These are phyloP conservation scores for Protonibea diacanthus DNA, from an alignment of 2,797 vertebrate genomes.

Conservation along the genomic window DNA sequence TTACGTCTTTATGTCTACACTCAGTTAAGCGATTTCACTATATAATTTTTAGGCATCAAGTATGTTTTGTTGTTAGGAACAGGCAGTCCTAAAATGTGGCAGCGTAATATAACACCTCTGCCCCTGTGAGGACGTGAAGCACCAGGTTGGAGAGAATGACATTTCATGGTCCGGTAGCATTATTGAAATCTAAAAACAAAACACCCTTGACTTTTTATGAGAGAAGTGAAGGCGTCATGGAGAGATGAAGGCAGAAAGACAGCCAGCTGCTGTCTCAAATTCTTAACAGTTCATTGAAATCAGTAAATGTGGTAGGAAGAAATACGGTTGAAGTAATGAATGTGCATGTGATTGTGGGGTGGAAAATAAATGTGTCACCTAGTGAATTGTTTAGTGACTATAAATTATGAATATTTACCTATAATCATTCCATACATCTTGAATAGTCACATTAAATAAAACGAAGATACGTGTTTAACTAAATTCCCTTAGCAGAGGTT, in stretches of 20 bases:
- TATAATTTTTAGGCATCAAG: conserved; percentile 22
- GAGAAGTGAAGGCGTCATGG: not conserved
- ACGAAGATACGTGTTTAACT: not conserved
- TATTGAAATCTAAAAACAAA: conserved; percentile 57
- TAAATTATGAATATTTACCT: not conserved
- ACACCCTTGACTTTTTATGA: conserved; percentile 55
- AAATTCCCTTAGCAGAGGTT: not conserved
- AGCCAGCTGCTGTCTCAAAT: not conserved
- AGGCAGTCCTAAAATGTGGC: conserved; percentile 46
- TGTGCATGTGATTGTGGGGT: not conserved
- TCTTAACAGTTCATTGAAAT: conserved; percentile 11
- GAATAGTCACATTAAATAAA: not conserved
- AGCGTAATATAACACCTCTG: conserved; percentile 55
- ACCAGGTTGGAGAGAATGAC: conserved; percentile 51
- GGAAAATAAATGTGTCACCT: not conserved
- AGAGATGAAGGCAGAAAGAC: conserved; percentile 12
- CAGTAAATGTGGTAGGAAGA: conserved; percentile 5
- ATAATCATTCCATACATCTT: not conserved
- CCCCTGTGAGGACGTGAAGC: conserved; percentile 39
- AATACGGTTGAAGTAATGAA: not conserved
- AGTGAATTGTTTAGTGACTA: not conserved
- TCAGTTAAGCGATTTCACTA: not conserved
- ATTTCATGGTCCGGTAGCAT: conserved; percentile 67
- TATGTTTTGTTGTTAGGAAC: conserved; percentile 41
- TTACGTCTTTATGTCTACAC: not conserved